Percentiles rank a stretch among this genome's conserved stretches.
phyloP scores from a whole-genome alignment of 2,888 invertebrate genomes.

The Rambutsinella grinnellia region DNA sequence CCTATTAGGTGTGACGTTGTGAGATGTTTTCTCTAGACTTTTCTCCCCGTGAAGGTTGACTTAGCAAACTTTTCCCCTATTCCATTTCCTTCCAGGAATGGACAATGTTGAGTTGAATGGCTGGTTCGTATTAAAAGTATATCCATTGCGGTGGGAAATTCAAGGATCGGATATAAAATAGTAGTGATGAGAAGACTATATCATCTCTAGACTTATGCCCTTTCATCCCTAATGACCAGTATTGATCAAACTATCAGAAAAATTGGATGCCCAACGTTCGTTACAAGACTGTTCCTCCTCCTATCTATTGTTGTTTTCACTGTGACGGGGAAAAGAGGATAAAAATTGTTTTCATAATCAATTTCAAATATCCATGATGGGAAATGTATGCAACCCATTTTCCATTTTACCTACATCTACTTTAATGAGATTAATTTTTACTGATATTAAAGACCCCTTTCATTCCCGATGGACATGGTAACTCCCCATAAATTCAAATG shows the following conservation, averaged over 20 bases:
- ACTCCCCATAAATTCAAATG: neutral
- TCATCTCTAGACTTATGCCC: neutral
- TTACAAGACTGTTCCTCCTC: too few species aligned
- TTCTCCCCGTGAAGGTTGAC: conserved; percentile 25
- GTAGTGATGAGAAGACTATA: neutral
- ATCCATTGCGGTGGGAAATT: neutral
- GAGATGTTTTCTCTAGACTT: neutral
- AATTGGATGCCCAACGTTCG: too few species aligned
- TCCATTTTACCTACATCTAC: neutral
- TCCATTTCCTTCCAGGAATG: conserved; percentile 18
- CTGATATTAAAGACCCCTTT: neutral
- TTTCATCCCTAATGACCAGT: conserved; percentile 4
- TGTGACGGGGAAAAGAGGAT: conserved; percentile 9
- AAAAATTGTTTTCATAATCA: conserved; percentile 46
- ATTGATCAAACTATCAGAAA: conserved; percentile 42
- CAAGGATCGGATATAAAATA: neutral
- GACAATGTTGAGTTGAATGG: neutral
- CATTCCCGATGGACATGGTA: neutral
- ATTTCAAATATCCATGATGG: conserved; percentile 17
- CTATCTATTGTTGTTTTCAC: too few species aligned
- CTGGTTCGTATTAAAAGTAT: neutral
- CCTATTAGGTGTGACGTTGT: neutral
- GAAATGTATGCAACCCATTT: neutral
- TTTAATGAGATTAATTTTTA: neutral
- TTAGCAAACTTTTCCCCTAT: conserved; percentile 12